phyloP scores from a whole-genome alignment of 1,140 invertebrate genomes.

The Sycophila sp. region DNA sequence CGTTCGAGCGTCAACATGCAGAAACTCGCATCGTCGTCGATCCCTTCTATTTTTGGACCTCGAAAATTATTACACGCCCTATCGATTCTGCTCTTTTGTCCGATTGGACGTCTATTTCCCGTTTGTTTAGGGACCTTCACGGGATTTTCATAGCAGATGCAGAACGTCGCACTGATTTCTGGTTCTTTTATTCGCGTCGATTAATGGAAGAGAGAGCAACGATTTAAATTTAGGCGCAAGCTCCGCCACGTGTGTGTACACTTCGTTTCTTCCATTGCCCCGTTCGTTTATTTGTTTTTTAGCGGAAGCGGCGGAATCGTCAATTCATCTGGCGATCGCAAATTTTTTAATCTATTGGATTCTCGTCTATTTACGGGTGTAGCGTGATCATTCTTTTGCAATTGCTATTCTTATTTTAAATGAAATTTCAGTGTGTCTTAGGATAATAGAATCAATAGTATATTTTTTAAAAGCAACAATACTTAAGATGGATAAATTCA shows the following conservation, averaged over 20 bases:
- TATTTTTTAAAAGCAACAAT: no score
- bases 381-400: no score
- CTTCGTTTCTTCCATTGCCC: no score
- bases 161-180: not conserved
- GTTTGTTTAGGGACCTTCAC: not conserved
- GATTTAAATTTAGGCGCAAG: not conserved
- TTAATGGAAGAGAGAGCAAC: not conserved
- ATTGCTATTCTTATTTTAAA: no score
- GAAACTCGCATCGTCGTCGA: not conserved
- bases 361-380: no score
- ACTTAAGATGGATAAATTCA: no score
- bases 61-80: slow-evolving; percentile 3
- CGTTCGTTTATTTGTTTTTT: no score
- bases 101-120: not conserved
- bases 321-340: no score
- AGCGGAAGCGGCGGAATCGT: no score
- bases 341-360: no score
- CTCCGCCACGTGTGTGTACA: not conserved
- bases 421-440: no score
- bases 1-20: not conserved
- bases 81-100: slow-evolving; percentile 1
- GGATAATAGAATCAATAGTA: no score
- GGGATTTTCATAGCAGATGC: not conserved
- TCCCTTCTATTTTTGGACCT: not conserved
- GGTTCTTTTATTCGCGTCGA: not conserved